phyloP scores from a whole-genome alignment of 2,888 invertebrate species.

The Apomyelois bistriatella region DNA sequence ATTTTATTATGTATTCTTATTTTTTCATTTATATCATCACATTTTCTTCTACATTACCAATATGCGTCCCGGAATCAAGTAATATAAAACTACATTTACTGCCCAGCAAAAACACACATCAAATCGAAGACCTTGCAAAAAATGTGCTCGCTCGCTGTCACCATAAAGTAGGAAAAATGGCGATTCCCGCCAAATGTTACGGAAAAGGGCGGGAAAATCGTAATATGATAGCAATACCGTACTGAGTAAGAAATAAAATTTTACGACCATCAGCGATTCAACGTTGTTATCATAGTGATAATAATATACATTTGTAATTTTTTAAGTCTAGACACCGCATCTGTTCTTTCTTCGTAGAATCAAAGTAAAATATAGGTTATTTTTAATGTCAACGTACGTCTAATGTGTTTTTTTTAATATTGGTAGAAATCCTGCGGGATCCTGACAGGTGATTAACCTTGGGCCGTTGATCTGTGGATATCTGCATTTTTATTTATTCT shows the following conservation, averaged over 20 bases:
- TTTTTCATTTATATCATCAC: no score
- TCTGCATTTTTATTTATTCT: not conserved
- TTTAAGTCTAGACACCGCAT: not conserved
- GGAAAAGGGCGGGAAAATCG: conserved; percentile 13
- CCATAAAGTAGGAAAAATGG: not conserved
- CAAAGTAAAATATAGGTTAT: not conserved
- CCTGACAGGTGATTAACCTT: not conserved
- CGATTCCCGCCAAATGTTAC: conserved; percentile 19
- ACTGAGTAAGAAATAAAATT: not conserved
- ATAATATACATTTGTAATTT: not conserved
- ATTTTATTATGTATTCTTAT: no score
- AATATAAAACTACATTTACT: no score
- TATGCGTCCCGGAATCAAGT: no score
- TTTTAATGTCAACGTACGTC: not conserved
- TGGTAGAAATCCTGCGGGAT: not conserved
- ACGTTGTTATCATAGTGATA: not conserved
- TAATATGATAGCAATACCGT: not conserved
- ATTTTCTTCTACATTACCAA: no score
- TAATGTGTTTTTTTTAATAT: not conserved
- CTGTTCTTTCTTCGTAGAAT: not conserved
- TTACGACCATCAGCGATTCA: not conserved
- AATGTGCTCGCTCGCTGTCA: not conserved
- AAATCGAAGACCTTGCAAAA: not conserved
- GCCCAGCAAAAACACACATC: not conserved
- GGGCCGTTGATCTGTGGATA: not conserved